These are phyloP conservation scores for Heliconius eleuchia DNA, from an alignment of 1,140 invertebrate species.

Conservation along the genomic window DNA sequence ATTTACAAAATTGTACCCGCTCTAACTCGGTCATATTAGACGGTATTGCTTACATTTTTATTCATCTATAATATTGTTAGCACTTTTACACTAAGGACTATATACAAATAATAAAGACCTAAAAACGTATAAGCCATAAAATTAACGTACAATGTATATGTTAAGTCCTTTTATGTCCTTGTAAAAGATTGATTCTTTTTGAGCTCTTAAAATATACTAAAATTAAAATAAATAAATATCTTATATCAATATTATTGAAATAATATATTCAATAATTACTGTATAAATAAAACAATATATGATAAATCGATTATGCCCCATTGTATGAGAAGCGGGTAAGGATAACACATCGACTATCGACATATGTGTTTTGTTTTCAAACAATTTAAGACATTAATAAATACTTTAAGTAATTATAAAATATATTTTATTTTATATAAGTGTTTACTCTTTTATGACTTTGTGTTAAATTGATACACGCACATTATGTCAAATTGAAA, in stretches of 20 bases:
- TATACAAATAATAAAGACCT: no score
- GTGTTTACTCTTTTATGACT: neutral
- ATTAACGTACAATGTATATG: neutral
- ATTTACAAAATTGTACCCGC: neutral
- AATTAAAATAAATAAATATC: conserved; percentile 2
- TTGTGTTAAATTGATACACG: neutral
- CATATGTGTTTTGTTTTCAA: neutral
- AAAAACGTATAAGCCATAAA: neutral
- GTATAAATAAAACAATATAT: neutral
- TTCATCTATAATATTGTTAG: no score
- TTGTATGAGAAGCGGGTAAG: conserved; percentile 2
- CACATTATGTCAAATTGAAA: no score
- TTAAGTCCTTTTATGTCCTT: neutral
- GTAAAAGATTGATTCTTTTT: no score
- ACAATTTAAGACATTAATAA: neutral
- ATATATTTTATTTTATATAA: neutral
- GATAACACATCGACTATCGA: neutral
- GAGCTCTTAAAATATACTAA: neutral
- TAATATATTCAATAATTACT: neutral
- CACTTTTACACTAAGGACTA: no score
- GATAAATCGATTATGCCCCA: neutral
- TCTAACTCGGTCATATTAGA: neutral
- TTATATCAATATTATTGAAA: neutral
- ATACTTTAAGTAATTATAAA: neutral
- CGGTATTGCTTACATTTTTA: neutral